Base-by-base conservation (phyloP, 2,888 invertebrate genomes). In the Macaria liturata region DNA sequence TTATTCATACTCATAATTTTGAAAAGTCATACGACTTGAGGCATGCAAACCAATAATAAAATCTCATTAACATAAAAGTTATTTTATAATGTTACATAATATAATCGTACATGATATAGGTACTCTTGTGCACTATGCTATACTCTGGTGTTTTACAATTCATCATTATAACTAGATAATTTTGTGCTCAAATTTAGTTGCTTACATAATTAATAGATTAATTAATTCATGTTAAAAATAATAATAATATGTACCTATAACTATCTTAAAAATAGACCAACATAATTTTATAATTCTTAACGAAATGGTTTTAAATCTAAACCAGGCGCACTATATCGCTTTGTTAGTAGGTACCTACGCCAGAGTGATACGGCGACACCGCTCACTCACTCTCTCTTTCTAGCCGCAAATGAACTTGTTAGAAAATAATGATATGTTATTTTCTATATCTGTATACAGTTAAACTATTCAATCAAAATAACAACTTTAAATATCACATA, bases 401-500 rank as follows among this genome's bases (percentile, higher is more conserved):
- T 45, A 72, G 72, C 76, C 73, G 73, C 34, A 72, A 73, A 76
- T 74, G 74, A 76, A 74, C 62, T 68, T 42, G 79, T 81, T 86
- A 86, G 86, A 78, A 83, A 83, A 84, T 84, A 86, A 88, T 90
- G 89, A 91, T 90, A 91, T 89, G 90, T 88, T 84, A 75, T 84
- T 37, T 37, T 37, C 4, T 4, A 6, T 49, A 53, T 75, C 79
- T 83, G 78, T 84, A 80, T 86, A 85, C 68, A 76, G 81, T 80
- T 83, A 83, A 84, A 81, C 78, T 83, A 83, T 83, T 80, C 71
- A 85, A 84, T 86, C 80, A 83, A 88, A 83, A 82, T 85, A 88
- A 88, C 83, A 83, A 81, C 81, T 82, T 81, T 84, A 87, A 88
- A 88, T 89, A 91, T 90, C 88, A 90, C 88, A 87, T 89, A 89